Conservation (phyloP, 1,140 invertebrate genomes). For the Musca vetustissima region DNA sequence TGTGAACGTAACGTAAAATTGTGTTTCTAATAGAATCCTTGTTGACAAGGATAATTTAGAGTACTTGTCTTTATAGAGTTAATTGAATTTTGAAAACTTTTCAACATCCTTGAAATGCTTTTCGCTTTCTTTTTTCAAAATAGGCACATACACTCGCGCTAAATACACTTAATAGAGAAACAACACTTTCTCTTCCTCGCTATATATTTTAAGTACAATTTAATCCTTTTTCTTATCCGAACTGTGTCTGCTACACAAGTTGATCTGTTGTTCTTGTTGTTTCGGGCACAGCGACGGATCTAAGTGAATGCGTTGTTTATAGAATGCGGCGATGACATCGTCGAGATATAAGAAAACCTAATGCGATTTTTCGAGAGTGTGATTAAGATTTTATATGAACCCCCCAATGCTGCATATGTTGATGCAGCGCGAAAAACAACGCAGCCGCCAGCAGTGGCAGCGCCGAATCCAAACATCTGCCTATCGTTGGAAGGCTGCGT, state of each 20-base stretch:
- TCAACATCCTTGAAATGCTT: background rate
- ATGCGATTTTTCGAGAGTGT: constrained; percentile 53
- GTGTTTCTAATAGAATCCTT: too few species aligned
- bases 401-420: constrained; percentile 2
- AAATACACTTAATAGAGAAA: too few species aligned
- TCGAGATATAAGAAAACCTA: constrained; percentile 54
- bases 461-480: constrained; percentile 4
- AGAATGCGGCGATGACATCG: constrained; percentile 50
- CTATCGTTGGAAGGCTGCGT: background rate
- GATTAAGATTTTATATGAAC: constrained; percentile 52
- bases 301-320: constrained; percentile 18
- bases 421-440: constrained; percentile 1
- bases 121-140: background rate
- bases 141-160: background rate
- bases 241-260: too few species aligned
- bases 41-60: too few species aligned
- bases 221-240: too few species aligned
- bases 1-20: too few species aligned
- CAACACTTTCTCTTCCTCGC: too few species aligned
- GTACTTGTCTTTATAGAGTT: too few species aligned
- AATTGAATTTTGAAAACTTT: too few species aligned
- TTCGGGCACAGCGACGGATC: background rate
- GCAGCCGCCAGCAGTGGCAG: background rate
- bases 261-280: too few species aligned
- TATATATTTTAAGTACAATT: too few species aligned